phyloP scores from a whole-genome alignment of 2,888 invertebrate species.

The Torymus tubicola region DNA sequence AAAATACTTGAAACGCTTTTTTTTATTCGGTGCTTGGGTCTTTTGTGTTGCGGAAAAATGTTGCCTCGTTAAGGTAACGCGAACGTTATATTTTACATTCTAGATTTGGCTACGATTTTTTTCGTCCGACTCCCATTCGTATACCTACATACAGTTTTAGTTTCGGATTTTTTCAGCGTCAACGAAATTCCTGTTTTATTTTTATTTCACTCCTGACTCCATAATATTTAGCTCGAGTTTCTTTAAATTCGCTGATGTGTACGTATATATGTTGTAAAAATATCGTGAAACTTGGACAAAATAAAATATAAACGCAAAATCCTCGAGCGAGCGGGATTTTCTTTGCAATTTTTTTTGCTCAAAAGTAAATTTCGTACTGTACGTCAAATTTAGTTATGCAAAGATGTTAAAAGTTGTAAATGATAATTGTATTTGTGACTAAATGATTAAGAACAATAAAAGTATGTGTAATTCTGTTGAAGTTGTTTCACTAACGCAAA shows the following conservation, averaged over 20 bases:
- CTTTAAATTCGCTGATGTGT: not conserved
- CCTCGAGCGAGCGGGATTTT: no score
- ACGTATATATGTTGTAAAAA: not conserved
- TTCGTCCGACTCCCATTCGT: not conserved
- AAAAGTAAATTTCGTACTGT: no score
- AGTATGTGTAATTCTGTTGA: no score
- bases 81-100: slow-evolving; percentile 38
- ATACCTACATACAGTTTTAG: not conserved
- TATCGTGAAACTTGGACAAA: not conserved
- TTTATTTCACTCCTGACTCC: no score
- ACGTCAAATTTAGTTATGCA: no score
- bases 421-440: no score
- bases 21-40: slow-evolving; percentile 38
- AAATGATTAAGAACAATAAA: no score
- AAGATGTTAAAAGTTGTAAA: no score
- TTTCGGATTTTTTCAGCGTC: slow-evolving; percentile 8
- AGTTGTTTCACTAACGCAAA: no score
- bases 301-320: not conserved
- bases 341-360: no score
- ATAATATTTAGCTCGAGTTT: not conserved
- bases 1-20: slow-evolving; percentile 39
- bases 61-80: slow-evolving; percentile 44
- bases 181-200: not conserved
- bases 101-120: slow-evolving; percentile 18
- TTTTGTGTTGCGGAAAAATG: slow-evolving; percentile 45